phyloP scores from a whole-genome alignment of 35 echinoderm and acorn worm species.

The Eucidaris tribuloides region DNA sequence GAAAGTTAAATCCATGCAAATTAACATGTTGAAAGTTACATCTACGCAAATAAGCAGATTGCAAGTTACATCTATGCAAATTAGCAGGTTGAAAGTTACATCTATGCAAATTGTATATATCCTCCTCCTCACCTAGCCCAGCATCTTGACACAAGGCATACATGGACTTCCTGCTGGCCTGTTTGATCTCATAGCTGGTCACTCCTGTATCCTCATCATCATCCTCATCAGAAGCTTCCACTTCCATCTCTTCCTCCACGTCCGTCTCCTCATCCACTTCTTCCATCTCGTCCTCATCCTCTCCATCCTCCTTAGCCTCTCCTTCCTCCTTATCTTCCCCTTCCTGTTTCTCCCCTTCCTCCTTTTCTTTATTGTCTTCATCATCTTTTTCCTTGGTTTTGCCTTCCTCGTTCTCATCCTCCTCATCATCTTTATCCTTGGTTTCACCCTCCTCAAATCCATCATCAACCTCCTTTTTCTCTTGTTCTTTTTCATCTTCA shows the following conservation, averaged over 20 bases:
- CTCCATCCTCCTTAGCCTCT: conserved; percentile 56
- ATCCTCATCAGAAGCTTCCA: conserved; percentile 67
- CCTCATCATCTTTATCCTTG: neutral
- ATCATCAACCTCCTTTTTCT: neutral
- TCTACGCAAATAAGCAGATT: too few relatives aligned
- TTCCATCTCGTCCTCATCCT: conserved; percentile 64
- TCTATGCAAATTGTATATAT: too few relatives aligned
- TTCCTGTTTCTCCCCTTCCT: conserved; percentile 46
- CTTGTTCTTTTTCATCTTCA: neutral
- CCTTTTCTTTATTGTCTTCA: neutral
- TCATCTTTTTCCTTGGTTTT: neutral
- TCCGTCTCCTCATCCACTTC: conserved; percentile 73
- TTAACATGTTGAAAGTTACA: too few relatives aligned
- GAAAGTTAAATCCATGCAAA: too few relatives aligned
- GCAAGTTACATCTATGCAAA: too few relatives aligned
- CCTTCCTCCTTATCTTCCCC: conserved; percentile 47
- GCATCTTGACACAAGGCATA: conserved; percentile 90
- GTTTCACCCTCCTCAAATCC: neutral
- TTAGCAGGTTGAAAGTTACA: too few relatives aligned
- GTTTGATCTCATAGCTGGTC: conserved; percentile 90
- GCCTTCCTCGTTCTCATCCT: neutral
- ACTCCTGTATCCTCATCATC: conserved; percentile 55
- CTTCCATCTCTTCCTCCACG: conserved; percentile 62
- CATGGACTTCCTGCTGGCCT: conserved; percentile 89
- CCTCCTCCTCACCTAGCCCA: conserved; percentile 86